phyloP scores from a whole-genome alignment of 2,888 invertebrate species.

The Orthonychiurus folsomi region DNA sequence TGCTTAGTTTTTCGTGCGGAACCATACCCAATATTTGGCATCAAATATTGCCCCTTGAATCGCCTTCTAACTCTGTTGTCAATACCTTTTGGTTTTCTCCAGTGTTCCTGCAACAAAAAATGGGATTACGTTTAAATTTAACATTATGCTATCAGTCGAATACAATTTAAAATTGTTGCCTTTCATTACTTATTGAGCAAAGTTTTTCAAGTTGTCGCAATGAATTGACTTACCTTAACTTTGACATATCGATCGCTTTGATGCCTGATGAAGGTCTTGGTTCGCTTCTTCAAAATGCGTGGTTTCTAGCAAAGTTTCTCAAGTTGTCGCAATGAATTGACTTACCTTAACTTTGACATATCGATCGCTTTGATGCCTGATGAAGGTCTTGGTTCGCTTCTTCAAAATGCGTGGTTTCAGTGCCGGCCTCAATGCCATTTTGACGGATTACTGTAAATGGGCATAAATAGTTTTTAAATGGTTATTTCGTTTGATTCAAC shows the following conservation, averaged over 20 bases:
- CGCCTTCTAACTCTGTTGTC: constrained; percentile 98
- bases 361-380: constrained; percentile 96
- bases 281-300: constrained; percentile 90
- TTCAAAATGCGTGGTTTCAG: constrained; percentile 85
- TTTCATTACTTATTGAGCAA: too few relatives aligned
- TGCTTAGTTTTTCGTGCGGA: constrained; percentile 89
- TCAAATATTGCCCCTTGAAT: constrained; percentile 97
- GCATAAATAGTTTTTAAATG: too few relatives aligned
- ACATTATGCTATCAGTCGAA: neutral
- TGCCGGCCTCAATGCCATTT: constrained; percentile 69
- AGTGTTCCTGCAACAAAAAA: constrained; percentile 70
- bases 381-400: constrained; percentile 97
- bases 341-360: constrained; percentile 87
- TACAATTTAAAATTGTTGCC: too few relatives aligned
- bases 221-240: constrained; percentile 60
- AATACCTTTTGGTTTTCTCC: constrained; percentile 99
- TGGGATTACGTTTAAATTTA: too few relatives aligned
- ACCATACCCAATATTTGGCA: constrained; percentile 99
- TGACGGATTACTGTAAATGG: too few relatives aligned
- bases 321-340: constrained; percentile 25
- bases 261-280: constrained; percentile 96
- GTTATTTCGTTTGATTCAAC: too few relatives aligned
- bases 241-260: constrained; percentile 97
- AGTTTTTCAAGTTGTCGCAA: too few relatives aligned
- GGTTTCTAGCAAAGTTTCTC: too few relatives aligned